Evolutionary conservation across 2,797 vertebrate genomes (phyloP), one percentile per base, ranked within the genome.

Genomic region (Yasuhikotakia modesta): DNA sequence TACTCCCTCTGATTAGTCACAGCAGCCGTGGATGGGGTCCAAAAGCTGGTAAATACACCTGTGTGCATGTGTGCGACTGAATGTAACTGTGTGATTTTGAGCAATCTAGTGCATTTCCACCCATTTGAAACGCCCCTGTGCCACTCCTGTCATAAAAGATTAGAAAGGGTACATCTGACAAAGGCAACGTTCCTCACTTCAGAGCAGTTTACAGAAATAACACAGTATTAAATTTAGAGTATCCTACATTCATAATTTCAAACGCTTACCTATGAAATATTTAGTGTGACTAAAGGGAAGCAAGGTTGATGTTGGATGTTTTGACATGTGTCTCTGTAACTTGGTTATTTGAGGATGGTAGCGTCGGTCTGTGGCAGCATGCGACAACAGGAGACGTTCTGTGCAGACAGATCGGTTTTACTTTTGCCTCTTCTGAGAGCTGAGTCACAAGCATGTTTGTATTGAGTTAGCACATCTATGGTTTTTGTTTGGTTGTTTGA

Each of bases 271-370:
- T 53, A 79, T 84, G 14, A 84, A 80, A 83, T 79, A 83, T 85
- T 80, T 73, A 85, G 73, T 50, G 73, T 67, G 82, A 83, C 73
- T 83, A 81, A 85, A 78, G 57, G 52, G 48, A 65, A 78, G 57
- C 46, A 21, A 76, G 79, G 76, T 68, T 79, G 75, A 66, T 81
- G 81, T 21, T 72, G 74, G 48, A 81, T 85, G 76, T 81, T 81
- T 76, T 81, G 81, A 81, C 76, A 70, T 75, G 46, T 78, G 76
- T 73, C 60, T 66, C 66, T 75, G 35, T 71, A 74, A 82, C 76
- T 78, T 64, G 78, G 78, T 58, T 74, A 74, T 72, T 65, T 80
- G 55, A 73, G 70, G 70, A 65, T 24, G 64, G 39, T 57, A 63
- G 58, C 11, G 78, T 58, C 60, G 43, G 16, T 75, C 57, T 69